phyloP scores from a whole-genome alignment of 2,797 vertebrate species.

The Channallabes apus region DNA sequence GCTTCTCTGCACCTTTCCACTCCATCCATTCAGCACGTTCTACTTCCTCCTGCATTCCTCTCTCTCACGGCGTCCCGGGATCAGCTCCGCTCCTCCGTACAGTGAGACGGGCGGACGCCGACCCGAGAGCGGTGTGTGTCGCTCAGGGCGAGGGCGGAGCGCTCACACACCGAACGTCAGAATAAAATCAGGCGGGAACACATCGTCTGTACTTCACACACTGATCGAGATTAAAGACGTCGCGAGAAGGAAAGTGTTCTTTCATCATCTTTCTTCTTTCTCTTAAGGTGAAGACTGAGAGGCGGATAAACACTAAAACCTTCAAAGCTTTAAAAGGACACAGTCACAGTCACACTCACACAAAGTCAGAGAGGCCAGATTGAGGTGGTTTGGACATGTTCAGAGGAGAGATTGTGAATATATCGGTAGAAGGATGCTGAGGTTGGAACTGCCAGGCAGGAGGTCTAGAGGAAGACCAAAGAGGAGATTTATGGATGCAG shows the following conservation, averaged over 20 bases:
- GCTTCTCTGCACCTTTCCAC: slow-evolving; percentile 4
- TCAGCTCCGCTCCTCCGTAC: neutral
- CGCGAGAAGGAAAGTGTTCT: neutral
- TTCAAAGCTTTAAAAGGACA: neutral
- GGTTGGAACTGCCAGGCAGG: too few species aligned
- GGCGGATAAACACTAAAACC: neutral
- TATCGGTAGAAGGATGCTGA: too few species aligned
- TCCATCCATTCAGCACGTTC: slow-evolving; percentile 11
- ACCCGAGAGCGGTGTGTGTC: neutral
- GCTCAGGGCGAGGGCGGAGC: neutral
- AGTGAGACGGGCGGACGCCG: neutral
- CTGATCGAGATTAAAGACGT: neutral
- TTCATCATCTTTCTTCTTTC: neutral
- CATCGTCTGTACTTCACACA: neutral
- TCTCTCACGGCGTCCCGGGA: neutral
- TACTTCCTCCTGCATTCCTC: slow-evolving; percentile 6
- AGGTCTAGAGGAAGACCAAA: too few species aligned
- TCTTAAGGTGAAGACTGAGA: neutral
- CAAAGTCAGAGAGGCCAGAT: too few species aligned
- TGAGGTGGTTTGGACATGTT: too few species aligned
- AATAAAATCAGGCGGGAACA: neutral
- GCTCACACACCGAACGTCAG: neutral
- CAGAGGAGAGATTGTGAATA: too few species aligned
- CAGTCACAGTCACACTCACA: too few species aligned
- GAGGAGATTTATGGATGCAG: too few species aligned